A percentile compares a stretch with the other conserved stretches of the same genome.
These are phyloP conservation scores for Athalia circularis DNA, from an alignment of 2,888 invertebrate species.

Conservation along the genomic window DNA sequence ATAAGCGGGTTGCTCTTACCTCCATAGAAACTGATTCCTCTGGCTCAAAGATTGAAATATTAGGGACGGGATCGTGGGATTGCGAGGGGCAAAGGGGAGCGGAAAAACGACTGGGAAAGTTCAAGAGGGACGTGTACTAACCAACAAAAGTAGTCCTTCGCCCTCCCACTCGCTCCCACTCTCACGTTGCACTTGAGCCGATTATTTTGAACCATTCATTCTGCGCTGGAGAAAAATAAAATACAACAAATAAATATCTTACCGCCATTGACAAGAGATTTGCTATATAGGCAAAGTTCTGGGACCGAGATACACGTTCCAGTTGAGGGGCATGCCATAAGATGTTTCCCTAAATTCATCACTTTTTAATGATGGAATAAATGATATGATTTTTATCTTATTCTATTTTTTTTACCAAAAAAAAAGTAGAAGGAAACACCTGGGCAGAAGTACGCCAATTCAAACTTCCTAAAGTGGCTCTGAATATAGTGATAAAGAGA, in stretches of 20 bases:
- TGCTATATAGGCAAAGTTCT: background rate
- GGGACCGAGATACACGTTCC: background rate
- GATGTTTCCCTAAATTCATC: background rate
- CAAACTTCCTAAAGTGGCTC: too few species aligned
- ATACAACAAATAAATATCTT: slow-evolving; percentile 22
- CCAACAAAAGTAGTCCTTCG: slow-evolving; percentile 40
- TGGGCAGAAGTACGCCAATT: too few species aligned
- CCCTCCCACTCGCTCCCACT: background rate
- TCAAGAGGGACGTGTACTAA: slow-evolving; percentile 40
- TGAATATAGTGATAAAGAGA: too few species aligned
- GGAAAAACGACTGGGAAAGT: slow-evolving; percentile 16
- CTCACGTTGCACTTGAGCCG: slow-evolving; percentile 18
- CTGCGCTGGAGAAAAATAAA: background rate
- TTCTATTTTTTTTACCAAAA: background rate
- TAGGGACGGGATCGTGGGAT: slow-evolving; percentile 1
- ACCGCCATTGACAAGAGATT: slow-evolving; percentile 27
- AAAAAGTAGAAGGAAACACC: too few species aligned
- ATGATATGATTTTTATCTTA: background rate
- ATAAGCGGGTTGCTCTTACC: slow-evolving; percentile 13
- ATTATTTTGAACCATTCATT: slow-evolving; percentile 34
- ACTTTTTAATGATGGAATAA: background rate
- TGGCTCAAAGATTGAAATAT: slow-evolving; percentile 34
- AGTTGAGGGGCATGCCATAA: background rate
- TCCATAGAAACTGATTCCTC: slow-evolving; percentile 39
- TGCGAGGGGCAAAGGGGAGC: background rate